Conservation (phyloP, 2,888 invertebrate species). For the Ochropacha duplaris region DNA sequence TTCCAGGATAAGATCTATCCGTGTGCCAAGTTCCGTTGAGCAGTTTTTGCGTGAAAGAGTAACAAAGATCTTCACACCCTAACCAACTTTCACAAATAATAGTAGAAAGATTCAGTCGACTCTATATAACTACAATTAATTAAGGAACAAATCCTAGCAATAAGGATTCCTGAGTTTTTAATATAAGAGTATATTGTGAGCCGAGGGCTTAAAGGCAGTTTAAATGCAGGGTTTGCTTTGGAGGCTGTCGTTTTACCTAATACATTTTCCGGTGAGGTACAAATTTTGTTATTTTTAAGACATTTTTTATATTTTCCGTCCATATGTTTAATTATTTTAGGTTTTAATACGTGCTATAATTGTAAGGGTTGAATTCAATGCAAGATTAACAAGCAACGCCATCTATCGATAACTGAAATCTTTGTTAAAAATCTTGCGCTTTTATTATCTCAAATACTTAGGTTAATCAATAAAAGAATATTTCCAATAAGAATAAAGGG, state of each 20-base stretch:
- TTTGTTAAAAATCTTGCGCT: background rate
- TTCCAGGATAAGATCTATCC: no score
- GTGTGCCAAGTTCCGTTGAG: no score
- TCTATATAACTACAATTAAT: no score
- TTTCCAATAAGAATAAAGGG: background rate
- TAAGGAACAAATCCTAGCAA: no score
- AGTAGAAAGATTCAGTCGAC: no score
- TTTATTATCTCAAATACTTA: background rate
- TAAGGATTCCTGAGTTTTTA: no score
- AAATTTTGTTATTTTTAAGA: background rate
- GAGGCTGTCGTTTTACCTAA: background rate
- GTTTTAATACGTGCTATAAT: background rate
- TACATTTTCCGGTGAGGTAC: constrained; percentile 1
- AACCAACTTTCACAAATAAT: no score
- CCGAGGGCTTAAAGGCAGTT: no score
- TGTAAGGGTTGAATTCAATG: background rate
- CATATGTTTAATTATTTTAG: background rate
- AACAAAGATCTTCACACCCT: no score
- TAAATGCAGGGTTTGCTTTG: background rate
- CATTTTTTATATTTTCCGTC: constrained; percentile 1
- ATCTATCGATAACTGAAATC: background rate
- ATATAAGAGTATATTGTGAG: no score
- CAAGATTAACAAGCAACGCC: background rate
- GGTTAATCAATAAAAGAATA: no score
- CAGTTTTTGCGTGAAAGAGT: no score